Conservation (phyloP, 2,888 invertebrate genomes). For the Diabrotica balteata region DNA sequence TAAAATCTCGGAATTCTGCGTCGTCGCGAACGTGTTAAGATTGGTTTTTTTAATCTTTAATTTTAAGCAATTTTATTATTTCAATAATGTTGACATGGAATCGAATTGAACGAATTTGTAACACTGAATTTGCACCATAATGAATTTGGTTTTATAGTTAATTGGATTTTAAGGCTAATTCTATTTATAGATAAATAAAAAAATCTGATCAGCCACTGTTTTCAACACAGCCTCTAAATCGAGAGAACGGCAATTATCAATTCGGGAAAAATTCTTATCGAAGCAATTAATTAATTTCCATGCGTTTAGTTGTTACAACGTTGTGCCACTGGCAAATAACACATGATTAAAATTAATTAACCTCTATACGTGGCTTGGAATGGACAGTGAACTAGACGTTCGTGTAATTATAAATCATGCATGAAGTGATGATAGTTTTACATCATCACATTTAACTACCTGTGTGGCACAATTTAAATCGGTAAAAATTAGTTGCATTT, state of each 20-base stretch:
- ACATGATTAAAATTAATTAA: slow-evolving; percentile 37
- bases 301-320: slow-evolving; percentile 24
- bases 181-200: neutral
- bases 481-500: neutral
- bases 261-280: slow-evolving; percentile 24
- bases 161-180: no score
- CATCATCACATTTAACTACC: neutral
- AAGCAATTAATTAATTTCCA: slow-evolving; percentile 28
- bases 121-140: no score
- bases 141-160: no score
- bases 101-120: no score
- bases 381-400: neutral
- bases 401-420: slow-evolving; percentile 7
- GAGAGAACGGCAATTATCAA: slow-evolving; percentile 21
- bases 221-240: slow-evolving; percentile 11
- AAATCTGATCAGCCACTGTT: neutral
- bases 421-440: slow-evolving; percentile 15
- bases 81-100: no score
- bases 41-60: no score
- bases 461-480: neutral
- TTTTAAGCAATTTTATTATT: no score
- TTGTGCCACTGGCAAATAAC: slow-evolving; percentile 28
- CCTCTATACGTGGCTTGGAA: slow-evolving; percentile 20
- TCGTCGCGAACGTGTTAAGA: no score
- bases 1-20: no score